Percentiles rank a stretch among this genome's conserved stretches.
These are phyloP conservation scores for Eristalis arbustorum DNA, from an alignment of 2,888 invertebrate genomes.

Conservation along the genomic window DNA sequence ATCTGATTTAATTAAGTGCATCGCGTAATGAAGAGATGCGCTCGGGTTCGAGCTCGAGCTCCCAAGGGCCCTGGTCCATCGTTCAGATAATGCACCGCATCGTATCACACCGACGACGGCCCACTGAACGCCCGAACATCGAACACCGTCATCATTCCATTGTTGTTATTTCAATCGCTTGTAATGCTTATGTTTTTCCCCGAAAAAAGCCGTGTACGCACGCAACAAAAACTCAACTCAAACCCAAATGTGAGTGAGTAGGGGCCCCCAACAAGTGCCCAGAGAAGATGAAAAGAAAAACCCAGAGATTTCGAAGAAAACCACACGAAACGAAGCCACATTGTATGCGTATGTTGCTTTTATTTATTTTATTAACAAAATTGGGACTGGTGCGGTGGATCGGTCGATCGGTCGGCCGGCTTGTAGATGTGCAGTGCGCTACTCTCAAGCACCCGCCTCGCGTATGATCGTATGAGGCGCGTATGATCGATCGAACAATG, in stretches of 20 bases:
- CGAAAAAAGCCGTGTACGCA: conserved; percentile 44
- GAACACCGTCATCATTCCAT: conserved; percentile 32
- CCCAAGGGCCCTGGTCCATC: neutral
- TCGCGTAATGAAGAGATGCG: conserved; percentile 47
- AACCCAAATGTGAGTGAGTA: neutral
- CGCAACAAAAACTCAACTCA: conserved; percentile 35
- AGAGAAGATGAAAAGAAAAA: conserved; percentile 54
- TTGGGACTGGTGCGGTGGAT: conserved; percentile 49
- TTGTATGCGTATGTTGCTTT: conserved; percentile 46
- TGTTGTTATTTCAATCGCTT: conserved; percentile 65
- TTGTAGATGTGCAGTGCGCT: conserved; percentile 27
- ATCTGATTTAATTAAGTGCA: conserved; percentile 57
- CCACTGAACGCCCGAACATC: neutral
- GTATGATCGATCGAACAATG: conserved; percentile 36
- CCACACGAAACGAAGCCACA: conserved; percentile 66
- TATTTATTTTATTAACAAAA: conserved; percentile 70
- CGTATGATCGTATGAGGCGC: conserved; percentile 7
- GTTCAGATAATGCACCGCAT: neutral
- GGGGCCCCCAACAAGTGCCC: conserved; percentile 52
- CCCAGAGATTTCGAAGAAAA: conserved; percentile 66
- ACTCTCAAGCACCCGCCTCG: conserved; percentile 63
- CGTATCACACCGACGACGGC: conserved; percentile 22
- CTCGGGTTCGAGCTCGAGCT: neutral
- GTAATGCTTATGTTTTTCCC: conserved; percentile 66
- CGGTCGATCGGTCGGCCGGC: too few relatives aligned